phyloP scores from a whole-genome alignment of 2,797 vertebrate species.

The Malurus splendens region DNA sequence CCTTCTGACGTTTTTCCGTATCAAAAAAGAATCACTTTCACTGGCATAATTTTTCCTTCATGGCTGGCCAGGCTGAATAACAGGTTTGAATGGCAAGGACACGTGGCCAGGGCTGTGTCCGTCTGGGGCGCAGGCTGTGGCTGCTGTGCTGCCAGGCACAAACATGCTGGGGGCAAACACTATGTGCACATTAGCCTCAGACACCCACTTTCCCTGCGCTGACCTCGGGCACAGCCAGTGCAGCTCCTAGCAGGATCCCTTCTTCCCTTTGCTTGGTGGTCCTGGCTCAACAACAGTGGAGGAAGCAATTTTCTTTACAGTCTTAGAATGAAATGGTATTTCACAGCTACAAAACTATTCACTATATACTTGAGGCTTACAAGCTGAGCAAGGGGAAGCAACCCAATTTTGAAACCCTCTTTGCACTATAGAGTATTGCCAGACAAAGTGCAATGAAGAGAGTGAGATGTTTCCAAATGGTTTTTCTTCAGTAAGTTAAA shows the following conservation, averaged over 20 bases:
- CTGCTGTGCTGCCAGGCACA: neutral
- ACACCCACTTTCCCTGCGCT: neutral
- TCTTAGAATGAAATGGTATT: neutral
- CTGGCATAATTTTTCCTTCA: neutral
- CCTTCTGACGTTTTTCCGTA: constrained; percentile 33
- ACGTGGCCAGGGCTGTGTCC: neutral
- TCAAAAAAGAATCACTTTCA: neutral
- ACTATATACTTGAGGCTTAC: neutral
- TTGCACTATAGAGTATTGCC: neutral
- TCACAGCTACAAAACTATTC: neutral
- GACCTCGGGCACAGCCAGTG: neutral
- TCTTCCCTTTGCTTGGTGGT: neutral
- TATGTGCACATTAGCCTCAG: neutral
- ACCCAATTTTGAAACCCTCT: neutral
- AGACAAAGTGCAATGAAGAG: neutral
- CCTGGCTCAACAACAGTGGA: neutral
- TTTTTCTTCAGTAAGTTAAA: neutral
- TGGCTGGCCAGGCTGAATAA: neutral
- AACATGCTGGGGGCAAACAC: neutral
- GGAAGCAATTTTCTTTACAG: neutral
- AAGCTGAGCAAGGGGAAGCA: neutral
- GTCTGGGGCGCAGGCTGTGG: accelerated
- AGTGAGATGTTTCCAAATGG: neutral
- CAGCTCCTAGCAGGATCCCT: neutral
- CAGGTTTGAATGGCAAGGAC: neutral